These are phyloP conservation scores for Xiphias gladius DNA, from an alignment of 2,113 vertebrate species.

Conservation along the genomic window DNA sequence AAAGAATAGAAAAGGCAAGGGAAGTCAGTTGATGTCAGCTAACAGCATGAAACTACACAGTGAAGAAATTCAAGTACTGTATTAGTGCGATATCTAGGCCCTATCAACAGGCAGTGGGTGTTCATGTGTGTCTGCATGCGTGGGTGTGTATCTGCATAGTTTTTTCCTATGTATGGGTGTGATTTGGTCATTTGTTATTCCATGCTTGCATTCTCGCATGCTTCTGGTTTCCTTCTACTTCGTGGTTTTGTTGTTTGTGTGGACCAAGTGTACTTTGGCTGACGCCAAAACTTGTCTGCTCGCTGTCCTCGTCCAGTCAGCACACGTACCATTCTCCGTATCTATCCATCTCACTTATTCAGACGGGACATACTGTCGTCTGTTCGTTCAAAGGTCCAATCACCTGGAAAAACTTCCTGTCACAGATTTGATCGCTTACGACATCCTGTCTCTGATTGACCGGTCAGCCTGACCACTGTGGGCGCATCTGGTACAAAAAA, in stretches of 20 bases:
- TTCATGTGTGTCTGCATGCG: not conserved
- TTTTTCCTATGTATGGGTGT: constrained; percentile 50
- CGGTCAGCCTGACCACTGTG: not conserved
- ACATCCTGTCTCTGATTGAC: not conserved
- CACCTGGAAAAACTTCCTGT: not conserved
- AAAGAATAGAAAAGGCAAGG: constrained; percentile 35
- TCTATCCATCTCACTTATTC: not conserved
- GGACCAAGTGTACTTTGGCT: constrained; percentile 55
- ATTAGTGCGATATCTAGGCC: not conserved
- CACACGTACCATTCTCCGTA: not conserved
- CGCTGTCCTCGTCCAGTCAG: constrained; percentile 4
- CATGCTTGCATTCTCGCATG: constrained; percentile 49
- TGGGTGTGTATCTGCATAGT: constrained; percentile 41
- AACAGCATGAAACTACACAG: constrained; percentile 13
- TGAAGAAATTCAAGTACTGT: not conserved
- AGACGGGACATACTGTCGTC: not conserved
- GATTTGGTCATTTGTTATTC: constrained; percentile 68
- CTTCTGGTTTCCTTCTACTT: constrained; percentile 53
- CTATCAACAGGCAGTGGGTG: not conserved
- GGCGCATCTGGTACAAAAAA: not conserved
- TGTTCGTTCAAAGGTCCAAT: not conserved
- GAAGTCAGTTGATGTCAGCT: constrained; percentile 13
- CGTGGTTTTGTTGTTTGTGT: constrained; percentile 76
- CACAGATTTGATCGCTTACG: not conserved
- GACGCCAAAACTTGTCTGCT: constrained; percentile 29